A percentile compares a stretch with the other conserved stretches of the same genome.
Evolutionary conservation across 2,888 invertebrate species (phyloP).

Genomic region (Eueremaeus valkanovi): DNA sequence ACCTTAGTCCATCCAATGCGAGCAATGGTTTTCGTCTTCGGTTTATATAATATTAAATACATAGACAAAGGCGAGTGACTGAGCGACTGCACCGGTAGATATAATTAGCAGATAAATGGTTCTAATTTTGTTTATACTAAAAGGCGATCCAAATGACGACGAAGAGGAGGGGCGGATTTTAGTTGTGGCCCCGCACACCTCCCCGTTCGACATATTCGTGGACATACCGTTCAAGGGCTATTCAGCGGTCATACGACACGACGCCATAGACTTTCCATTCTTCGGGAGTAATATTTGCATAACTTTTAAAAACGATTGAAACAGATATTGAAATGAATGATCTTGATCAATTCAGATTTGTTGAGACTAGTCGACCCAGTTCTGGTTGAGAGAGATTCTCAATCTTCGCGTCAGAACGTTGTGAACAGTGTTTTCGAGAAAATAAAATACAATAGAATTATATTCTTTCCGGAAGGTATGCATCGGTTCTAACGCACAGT

Average conservation of each 20-base stretch:
- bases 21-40: conserved; percentile 68
- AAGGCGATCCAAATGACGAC: conserved; percentile 14
- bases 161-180: conserved; percentile 71
- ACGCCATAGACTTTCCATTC: conserved; percentile 73
- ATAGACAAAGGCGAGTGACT: conserved; percentile 60
- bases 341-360: conserved; percentile 71
- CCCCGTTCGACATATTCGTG: conserved; percentile 85
- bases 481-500: too few species aligned
- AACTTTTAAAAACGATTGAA: too few species aligned
- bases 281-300: conserved; percentile 97
- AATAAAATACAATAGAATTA: conserved; percentile 75
- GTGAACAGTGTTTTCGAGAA: conserved; percentile 77
- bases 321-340: too few species aligned
- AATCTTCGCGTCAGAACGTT: conserved; percentile 82
- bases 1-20: conserved; percentile 41
- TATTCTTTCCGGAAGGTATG: conserved; percentile 87
- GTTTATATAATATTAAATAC: conserved; percentile 73
- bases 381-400: conserved; percentile 88
- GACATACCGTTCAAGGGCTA: conserved; percentile 77
- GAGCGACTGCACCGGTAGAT: too few species aligned
- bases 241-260: conserved; percentile 83
- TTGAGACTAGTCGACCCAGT: conserved; percentile 93
- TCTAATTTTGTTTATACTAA: too few species aligned
- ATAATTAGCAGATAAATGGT: too few species aligned
- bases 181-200: conserved; percentile 83